Base-by-base conservation (phyloP, 53 echinoderm and acorn worm species). In the Echinarachnius parma region DNA sequence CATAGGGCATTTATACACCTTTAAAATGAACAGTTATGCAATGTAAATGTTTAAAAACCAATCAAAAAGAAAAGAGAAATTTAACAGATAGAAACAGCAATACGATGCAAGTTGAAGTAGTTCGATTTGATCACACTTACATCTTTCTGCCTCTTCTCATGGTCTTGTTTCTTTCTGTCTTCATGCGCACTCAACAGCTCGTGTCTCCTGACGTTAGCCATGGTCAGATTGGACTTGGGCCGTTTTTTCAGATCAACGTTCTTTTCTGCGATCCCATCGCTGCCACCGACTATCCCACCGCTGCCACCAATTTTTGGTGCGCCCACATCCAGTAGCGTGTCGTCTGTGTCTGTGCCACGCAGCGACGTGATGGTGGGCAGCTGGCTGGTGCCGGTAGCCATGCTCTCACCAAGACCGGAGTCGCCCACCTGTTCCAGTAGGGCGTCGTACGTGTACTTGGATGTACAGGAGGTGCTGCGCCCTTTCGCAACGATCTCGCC, bases 321-420 rank as follows among this genome's bases (percentile, higher is more conserved):
- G 4, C 5, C 11, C 5, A 13, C 30, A 24, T 26, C 57, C 21
- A 4, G 26, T 11, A 72, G 27, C 37, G 28, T 57, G 4, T 39
- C 77, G 27, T 68, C 62, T 3, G 63, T 56, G 32, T 36, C 50
- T 30, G 34, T 72, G 16, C 15, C 31, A n/a, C n/a, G n/a, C n/a
- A n/a, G n/a, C n/a, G n/a, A n/a, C 35, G 11, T 37, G 34, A 1
- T 4, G 9, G 53, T 82, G 68, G 21, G 75, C 46, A 64, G 59
- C 60, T 18, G 57, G 69, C 67, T 66, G 21, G 44, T 58, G 24
- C 86, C 83, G 3, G 62, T 72, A 8, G 63, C 20, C 20, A 76
- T 50, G 64, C 90, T 79, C 30, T 76, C 86, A 1, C 83, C 84
- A 15, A 92, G 26, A 18, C 91, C 91, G 0, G 91, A 91, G 33